Percentiles rank a stretch among this genome's conserved stretches.
Evolutionary conservation across 2,888 invertebrate genomes (phyloP).

Genomic region (Zeuzera pyrina): DNA sequence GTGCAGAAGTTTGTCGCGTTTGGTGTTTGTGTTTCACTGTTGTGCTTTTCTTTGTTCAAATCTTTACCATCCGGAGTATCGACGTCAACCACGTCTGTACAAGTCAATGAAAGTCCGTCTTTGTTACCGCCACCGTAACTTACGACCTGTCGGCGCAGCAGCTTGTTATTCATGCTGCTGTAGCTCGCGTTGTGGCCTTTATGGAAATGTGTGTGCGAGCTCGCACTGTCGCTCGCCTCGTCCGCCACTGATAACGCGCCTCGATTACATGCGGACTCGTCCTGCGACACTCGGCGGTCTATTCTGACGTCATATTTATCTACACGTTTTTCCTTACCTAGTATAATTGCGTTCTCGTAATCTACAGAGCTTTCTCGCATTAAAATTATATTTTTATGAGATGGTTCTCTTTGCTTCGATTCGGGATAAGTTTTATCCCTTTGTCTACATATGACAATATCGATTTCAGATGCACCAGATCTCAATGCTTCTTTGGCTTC

Average conservation of each 20-base stretch:
- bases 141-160: conserved; percentile 70
- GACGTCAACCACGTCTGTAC: conserved; percentile 52
- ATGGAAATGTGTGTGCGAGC: conserved; percentile 73
- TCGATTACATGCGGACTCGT: conserved; percentile 68
- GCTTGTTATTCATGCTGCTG: conserved; percentile 75
- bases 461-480: conserved; percentile 75
- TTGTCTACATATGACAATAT: conserved; percentile 76
- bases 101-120: conserved; percentile 54
- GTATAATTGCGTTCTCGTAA: conserved; percentile 76
- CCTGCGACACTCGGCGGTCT: conserved; percentile 77
- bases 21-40: conserved; percentile 49
- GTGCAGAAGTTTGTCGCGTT: conserved; percentile 80
- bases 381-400: conserved; percentile 32
- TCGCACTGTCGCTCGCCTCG: conserved; percentile 40
- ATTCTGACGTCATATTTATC: conserved; percentile 75
- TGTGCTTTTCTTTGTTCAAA: conserved; percentile 42
- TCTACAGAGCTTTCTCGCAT: conserved; percentile 81
- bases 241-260: conserved; percentile 58
- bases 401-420: conserved; percentile 29
- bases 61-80: conserved; percentile 50
- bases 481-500: conserved; percentile 78
- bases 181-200: conserved; percentile 74
- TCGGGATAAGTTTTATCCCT: conserved; percentile 37
- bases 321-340: conserved; percentile 62
- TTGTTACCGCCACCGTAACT: conserved; percentile 68